phyloP scores from a whole-genome alignment of 2,797 vertebrate species.

The Hephaestus fuliginosus region DNA sequence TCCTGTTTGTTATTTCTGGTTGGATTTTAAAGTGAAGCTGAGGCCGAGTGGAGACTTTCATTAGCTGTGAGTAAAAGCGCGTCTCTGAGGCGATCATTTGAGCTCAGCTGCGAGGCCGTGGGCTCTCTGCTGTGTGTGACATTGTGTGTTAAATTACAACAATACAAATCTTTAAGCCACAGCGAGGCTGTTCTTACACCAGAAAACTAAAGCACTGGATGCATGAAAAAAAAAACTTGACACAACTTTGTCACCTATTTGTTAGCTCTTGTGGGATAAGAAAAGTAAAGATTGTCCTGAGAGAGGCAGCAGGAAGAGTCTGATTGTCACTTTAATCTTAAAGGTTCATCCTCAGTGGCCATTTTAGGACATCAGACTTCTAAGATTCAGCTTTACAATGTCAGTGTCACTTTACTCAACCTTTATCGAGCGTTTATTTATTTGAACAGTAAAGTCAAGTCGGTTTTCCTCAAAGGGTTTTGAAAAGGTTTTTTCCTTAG shows the following conservation, averaged over 20 bases:
- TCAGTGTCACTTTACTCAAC: too few species aligned
- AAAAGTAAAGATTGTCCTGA: neutral
- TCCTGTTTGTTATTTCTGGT: neutral
- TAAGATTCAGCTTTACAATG: too few species aligned
- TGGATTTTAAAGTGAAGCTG: neutral
- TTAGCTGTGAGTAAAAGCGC: constrained; percentile 7
- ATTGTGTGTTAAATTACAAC: neutral
- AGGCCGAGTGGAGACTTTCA: neutral
- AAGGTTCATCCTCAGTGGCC: neutral
- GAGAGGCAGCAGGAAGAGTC: neutral
- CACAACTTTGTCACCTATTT: too few species aligned
- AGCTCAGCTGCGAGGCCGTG: constrained; percentile 54
- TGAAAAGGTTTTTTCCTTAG: too few species aligned
- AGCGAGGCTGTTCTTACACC: neutral
- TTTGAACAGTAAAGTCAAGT: too few species aligned
- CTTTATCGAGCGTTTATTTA: too few species aligned
- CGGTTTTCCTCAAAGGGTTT: too few species aligned
- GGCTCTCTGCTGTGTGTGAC: constrained; percentile 13
- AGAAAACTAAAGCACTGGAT: neutral
- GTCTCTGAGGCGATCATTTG: constrained; percentile 31
- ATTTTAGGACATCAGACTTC: neutral
- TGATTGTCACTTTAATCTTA: neutral
- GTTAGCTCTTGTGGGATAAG: too few species aligned
- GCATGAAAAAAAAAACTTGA: too few species aligned
- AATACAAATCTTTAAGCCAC: rapidly evolving